Evolutionary conservation across 2,113 vertebrate genomes (phyloP).

Genomic region (Gavialis gangeticus): DNA sequence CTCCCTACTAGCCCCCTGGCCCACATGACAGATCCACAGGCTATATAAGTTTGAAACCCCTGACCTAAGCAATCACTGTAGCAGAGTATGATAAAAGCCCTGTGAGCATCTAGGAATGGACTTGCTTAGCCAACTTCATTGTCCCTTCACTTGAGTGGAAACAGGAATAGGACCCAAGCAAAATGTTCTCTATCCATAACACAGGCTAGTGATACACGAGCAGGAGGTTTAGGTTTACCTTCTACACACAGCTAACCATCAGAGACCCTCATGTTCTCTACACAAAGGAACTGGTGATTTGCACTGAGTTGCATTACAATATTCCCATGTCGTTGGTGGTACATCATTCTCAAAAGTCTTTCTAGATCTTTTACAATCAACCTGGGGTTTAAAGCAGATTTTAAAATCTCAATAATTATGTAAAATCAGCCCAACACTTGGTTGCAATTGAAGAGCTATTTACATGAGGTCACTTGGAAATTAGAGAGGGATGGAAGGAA

Average conservation of each 20-base stretch:
- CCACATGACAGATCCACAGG: too few species aligned
- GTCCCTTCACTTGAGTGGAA: background rate
- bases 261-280: background rate
- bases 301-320: background rate
- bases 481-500: background rate
- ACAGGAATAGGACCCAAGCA: background rate
- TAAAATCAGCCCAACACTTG: background rate
- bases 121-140: background rate
- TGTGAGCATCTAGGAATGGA: background rate
- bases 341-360: background rate
- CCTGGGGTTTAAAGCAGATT: background rate
- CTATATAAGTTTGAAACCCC: too few species aligned
- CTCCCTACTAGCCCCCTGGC: too few species aligned
- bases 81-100: background rate
- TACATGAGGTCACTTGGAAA: background rate
- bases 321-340: background rate
- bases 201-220: background rate
- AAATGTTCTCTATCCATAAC: background rate
- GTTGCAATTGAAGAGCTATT: background rate
- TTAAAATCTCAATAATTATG: background rate
- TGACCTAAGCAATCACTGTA: background rate
- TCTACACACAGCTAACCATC: background rate
- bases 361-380: background rate
- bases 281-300: background rate
- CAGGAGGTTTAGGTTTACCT: background rate